Base-by-base conservation (phyloP, 1,140 invertebrate species). In the Scaptomyza montana region DNA sequence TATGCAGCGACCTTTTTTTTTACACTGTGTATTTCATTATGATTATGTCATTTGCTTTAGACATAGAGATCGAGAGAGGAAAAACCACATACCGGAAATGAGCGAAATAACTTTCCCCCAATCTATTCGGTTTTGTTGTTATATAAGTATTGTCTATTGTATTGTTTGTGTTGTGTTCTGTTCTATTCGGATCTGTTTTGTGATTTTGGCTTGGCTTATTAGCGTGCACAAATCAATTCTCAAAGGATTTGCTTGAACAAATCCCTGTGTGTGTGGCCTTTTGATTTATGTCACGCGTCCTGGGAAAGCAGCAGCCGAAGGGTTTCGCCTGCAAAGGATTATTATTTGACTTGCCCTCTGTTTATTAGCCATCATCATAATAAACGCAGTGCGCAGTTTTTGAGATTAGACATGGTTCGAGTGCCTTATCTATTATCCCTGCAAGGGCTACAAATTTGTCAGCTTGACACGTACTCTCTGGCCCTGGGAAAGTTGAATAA, bases 191-290 rank as follows among this genome's bases (percentile, higher is more conserved):
- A 66, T 89, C 89, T 80, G 80, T 76, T 80, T 85, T 75, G 78
- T 68, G 63, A 71, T 86, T 54, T n/a, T n/a, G 39, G 7, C 9
- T 36, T 71, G 65, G 66, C 73, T 90, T 90, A 90, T 90, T 90
- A 87, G 87, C 86, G 86, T 90, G 86, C 86, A 90, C 86, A 73
- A 90, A 90, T 90, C 86, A 90, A 90, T 90, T 90, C 86, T 90
- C 86, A 80, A 74, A 80, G 86, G 86, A 90, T 90, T 90, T 90
- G 81, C 12, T 73, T 53, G 61, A 80, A 87, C 78, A 87, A 87
- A 89, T 84, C 80, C 67, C 63, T 25, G 21, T 25, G 21, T 25
- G 21, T 25, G 21, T 25, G 21, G 21, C 21, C 53, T 64, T 80
- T 77, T 74, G 84, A 89, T 87, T 87, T 89, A 89, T 89, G 84